Conservation (phyloP, 2,888 invertebrate species). For the Lycophotia porphyrea region DNA sequence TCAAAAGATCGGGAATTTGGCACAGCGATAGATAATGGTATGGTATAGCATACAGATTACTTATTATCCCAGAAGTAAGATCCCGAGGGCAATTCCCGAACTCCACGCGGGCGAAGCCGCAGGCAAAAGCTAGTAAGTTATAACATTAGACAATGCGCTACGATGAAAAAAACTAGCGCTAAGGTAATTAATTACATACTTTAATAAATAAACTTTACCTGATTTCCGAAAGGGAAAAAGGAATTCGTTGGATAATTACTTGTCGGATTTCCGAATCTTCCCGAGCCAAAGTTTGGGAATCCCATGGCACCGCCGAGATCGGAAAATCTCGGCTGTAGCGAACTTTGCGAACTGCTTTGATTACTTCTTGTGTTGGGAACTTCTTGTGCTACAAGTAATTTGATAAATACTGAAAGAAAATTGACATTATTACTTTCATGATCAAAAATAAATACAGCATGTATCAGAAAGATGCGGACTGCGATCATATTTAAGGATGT, state of each 20-base stretch:
- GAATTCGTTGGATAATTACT: slow-evolving; percentile 71
- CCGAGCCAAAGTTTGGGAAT: slow-evolving; percentile 65
- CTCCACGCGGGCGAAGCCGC: too few relatives aligned
- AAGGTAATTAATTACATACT: slow-evolving; percentile 47
- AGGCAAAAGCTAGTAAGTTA: too few relatives aligned
- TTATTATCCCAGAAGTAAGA: too few relatives aligned
- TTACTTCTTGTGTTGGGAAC: slow-evolving; percentile 48
- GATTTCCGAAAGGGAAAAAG: slow-evolving; percentile 68
- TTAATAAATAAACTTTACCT: slow-evolving; percentile 63
- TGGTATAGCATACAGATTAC: too few relatives aligned
- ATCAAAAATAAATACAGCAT: background rate
- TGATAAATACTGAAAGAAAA: slow-evolving; percentile 54
- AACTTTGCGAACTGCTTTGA: slow-evolving; percentile 41
- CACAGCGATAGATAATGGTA: too few relatives aligned
- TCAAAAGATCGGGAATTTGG: too few relatives aligned
- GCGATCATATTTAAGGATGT: background rate
- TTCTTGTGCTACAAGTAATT: slow-evolving; percentile 50
- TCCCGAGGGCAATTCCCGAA: too few relatives aligned
- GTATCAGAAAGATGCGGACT: background rate
- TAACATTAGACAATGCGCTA: background rate
- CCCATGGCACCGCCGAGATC: slow-evolving; percentile 46
- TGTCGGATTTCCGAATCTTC: slow-evolving; percentile 67
- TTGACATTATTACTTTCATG: background rate
- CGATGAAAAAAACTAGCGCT: background rate
- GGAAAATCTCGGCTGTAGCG: slow-evolving; percentile 65